Base-by-base conservation (phyloP, 1,140 invertebrate genomes). In the Bombus ignitus region DNA sequence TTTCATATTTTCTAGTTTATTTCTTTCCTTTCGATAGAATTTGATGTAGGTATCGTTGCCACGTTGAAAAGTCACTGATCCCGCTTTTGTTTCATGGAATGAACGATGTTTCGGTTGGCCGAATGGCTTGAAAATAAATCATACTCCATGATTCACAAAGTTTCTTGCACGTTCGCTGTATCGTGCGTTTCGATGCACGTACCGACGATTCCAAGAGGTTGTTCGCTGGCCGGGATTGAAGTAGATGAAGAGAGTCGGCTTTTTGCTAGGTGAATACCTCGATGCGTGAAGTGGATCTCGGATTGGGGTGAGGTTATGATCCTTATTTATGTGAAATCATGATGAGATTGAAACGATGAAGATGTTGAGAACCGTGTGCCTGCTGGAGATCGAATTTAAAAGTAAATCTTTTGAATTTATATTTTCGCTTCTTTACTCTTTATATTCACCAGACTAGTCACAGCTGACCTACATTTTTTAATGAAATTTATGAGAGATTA, bases 101-200 rank as follows among this genome's bases (percentile, higher is more conserved):
- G 53, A n/a, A 39, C 32, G 2, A 13, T 22, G 53, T 59, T 76
- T 76, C 53, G 74, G 25, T 76, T 39, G 53, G 59, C 35, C 74
- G 53, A 76, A 57, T 59, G 53, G 35, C 15, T 76, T n/a, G 74
- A 35, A 76, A 76, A 76, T 76, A 76, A 76, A 76, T 76, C 35
- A 6, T 28, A 9, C 37, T 53, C 2, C 53, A 25, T 39, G 53
- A 59, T 59, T 35, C 53, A 59, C 53, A 28, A 53, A 39, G 74
- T 76, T 59, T 39, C 74, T 59, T 39, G 35, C 59, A 76, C 74
- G 37, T 76, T 59, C 47, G 25, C 44, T 37, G 28, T 72, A 72
- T 72, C 74, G 53, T 25, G 53, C 59, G 74, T 39, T 28, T 18
- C 35, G 35, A 59, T 39, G 35, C 28, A 37, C 25, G 35, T 28